Evolutionary conservation across 2,113 vertebrate genomes (phyloP), one percentile per base, ranked within the genome.

Genomic region (Pachyramphus minor): DNA sequence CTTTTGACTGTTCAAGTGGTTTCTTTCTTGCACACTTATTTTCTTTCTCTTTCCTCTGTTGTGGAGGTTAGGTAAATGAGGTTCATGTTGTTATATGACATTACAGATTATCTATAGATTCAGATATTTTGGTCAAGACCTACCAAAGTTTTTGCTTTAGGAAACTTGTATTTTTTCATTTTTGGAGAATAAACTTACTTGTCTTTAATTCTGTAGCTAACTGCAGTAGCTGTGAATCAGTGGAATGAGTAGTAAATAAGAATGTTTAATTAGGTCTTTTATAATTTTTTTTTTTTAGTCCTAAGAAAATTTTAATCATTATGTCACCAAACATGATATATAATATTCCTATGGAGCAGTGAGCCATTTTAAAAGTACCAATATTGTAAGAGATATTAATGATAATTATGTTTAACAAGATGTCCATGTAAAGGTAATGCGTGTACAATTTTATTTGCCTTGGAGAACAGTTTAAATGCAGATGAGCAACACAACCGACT

Each of bases 391-490:
- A 95, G 37, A 62, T 84, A 77, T 64, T 88, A 84, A 77, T 66
- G 49, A 39, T 77, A 33, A 42, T 90, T 91, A 56, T 55, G 23
- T 93, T 91, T 94, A 83, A 76, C 35, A 84, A 91, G 42, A 69
- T 90, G 72, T 67, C 63, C 47, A 8, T 59, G 35, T 52, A 84
- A 90, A 94, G 56, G 75, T 93, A 88, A 74, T 12, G 31, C 7
- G 3, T 86, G 35, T 88, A 83, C 49, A 59, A 11, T 86, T 90
- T 81, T 81, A 64, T 90, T 92, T 90, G 76, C 82, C 83, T 93
- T 81, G 47, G 93, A 94, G 91, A 92, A 81, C 27, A 78, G 52
- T 92, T 95, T 92, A 80, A 89, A 91, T 81, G 84, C 68, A 94
- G 76, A 89, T 89, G 47, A 95, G 68, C 47, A 93, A 56, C 64